A percentile compares a stretch with the other conserved stretches of the same genome.
These are phyloP conservation scores for Gryllus longicercus DNA, from an alignment of 2,888 invertebrate genomes.

Conservation along the genomic window DNA sequence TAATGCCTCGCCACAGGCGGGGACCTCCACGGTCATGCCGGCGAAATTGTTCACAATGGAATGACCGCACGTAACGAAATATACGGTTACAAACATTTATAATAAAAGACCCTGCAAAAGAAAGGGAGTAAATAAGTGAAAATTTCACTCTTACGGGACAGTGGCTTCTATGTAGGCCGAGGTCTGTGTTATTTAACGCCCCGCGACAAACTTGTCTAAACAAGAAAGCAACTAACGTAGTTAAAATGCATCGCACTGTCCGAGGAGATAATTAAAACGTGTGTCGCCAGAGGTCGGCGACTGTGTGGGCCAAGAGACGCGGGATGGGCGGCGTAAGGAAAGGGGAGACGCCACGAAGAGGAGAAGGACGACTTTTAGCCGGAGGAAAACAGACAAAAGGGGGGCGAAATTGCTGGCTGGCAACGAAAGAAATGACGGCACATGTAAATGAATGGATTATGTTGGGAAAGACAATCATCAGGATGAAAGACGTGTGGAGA, in stretches of 20 bases:
- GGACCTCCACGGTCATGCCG: no score
- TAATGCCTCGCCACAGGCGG: no score
- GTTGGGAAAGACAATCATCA: background rate
- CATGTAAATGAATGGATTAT: no score
- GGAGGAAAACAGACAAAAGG: no score
- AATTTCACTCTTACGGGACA: background rate
- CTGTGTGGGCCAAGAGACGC: background rate
- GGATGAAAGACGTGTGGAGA: background rate
- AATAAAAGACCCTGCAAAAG: background rate
- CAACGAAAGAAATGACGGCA: no score
- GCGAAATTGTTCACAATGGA: background rate
- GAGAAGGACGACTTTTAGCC: no score
- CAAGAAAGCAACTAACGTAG: slow-evolving; percentile 17
- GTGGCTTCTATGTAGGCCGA: background rate
- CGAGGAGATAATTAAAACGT: slow-evolving; percentile 1
- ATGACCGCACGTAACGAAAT: background rate
- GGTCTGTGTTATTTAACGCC: slow-evolving; percentile 3
- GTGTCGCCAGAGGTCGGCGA: background rate
- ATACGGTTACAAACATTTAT: background rate
- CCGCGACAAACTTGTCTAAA: background rate
- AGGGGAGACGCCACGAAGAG: background rate
- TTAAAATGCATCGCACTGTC: slow-evolving; percentile 7
- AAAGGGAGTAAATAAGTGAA: background rate
- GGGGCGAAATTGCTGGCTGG: no score
- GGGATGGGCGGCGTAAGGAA: background rate